Evolutionary conservation across 2,113 vertebrate genomes (phyloP).

Genomic region (Pelvicachromis taeniatus): DNA sequence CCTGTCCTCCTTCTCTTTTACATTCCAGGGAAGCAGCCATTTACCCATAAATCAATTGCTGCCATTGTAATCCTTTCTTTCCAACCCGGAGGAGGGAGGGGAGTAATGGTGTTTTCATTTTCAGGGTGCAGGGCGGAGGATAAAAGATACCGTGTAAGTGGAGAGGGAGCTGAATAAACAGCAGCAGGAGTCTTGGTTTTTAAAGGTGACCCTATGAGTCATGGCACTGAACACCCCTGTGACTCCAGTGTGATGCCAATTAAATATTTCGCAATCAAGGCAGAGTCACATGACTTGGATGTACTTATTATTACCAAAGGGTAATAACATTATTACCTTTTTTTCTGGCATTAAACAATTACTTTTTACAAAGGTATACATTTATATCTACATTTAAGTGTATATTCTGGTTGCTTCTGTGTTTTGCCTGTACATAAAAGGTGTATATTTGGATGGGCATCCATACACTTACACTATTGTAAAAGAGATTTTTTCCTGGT

Average conservation of each 20-base stretch:
- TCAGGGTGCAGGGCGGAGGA: not conserved
- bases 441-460: not conserved
- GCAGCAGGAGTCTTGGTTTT: not conserved
- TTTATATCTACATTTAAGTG: not conserved
- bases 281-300: not conserved
- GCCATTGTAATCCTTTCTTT: constrained; percentile 38
- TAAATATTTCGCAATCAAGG: not conserved
- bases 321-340: not conserved
- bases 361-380: not conserved
- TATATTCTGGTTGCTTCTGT: not conserved
- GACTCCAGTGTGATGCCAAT: not conserved
- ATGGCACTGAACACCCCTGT: not conserved
- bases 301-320: not conserved
- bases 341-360: not conserved
- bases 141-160: not conserved
- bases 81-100: constrained; percentile 5
- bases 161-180: constrained; percentile 10
- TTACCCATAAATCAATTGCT: constrained; percentile 35
- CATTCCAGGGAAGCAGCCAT: constrained; percentile 25
- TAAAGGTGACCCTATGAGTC: not conserved
- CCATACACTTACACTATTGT: not conserved
- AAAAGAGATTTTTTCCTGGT: not conserved
- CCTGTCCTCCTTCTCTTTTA: constrained; percentile 1
- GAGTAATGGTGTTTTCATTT: constrained; percentile 48
- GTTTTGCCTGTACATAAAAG: no score